Base-by-base conservation (phyloP, 1,140 invertebrate species). In the Archivesica marissinica region DNA sequence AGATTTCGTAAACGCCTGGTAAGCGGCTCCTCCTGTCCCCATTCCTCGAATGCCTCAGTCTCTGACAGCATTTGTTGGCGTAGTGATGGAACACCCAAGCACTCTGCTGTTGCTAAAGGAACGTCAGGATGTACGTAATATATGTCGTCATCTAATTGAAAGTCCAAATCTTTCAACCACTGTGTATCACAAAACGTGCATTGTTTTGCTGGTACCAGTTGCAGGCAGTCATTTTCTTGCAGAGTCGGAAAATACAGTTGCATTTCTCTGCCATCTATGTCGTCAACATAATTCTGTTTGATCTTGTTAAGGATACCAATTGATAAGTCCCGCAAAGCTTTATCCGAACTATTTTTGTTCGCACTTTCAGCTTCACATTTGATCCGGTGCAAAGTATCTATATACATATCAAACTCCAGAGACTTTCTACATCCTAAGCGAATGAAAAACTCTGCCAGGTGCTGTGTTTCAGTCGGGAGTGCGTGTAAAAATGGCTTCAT, bases 11-110 rank as follows among this genome's bases (percentile, higher is more conserved):
- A 64, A 33, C 91, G 76, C 33, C 80, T 75, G 15, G 90, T 91
- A 6, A 92, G 77, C 15, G 90, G 86, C 50, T 92, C 91, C 52
- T 76, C 80, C 59, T 92, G 91, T 39, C 91, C 90, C 64, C 79
- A 87, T 59, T 87, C 86, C 3, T 61, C 74, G 44, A 70, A 72
- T n/a, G 70, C 61, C 23, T 87, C 86, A 35, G 35, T 68, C 13
- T 59, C 59, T 13, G 70, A 61, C 23, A 81, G 50, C 44, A 83
- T 28, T 50, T 76, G 74, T 38, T 87, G 61, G 44, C 54, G 82
- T 54, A 82, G n/a, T 13, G 86, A 83, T 33, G 81, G 81, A 15
- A 87, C 86, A 33, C 79, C 56, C 15, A 87, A 25, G 15, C 7
- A 56, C 25, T 52, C 41, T 15, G 72, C 81, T 28, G 47, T 75